Base-by-base conservation (phyloP, 1,140 invertebrate species). In the Drosophila gunungcola region DNA sequence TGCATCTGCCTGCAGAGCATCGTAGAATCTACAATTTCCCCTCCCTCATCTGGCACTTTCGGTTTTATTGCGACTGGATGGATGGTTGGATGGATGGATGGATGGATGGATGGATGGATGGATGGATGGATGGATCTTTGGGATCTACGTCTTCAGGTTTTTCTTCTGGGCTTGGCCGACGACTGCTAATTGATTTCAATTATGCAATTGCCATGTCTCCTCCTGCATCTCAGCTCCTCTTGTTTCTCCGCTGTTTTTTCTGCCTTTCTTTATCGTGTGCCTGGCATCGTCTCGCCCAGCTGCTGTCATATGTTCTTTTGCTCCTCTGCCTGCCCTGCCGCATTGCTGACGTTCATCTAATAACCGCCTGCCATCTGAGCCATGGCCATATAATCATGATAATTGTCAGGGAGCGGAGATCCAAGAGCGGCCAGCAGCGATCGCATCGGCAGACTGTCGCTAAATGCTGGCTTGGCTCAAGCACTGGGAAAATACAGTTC, bases 121-220 rank as follows among this genome's bases (percentile, higher is more conserved):
- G 16, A 21, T 39, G 11, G 48, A 13, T 25, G 21, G 29, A 6
- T 41, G 36, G 16, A 46, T 21, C 48, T 38, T 12, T n/a, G 29
- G 25, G 10, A 45, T 64, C 29, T 16, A 12, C 10, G 43, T 38
- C 12, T 51, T 51, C 42, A 36, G 56, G 21, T 72, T 29, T 34
- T 45, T 54, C 49, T 58, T 32, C 58, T 43, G 63, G 64, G 56
- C 74, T 78, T 55, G 56, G 55, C 51, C 63, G 52, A 85, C 62
- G 72, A 21, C 39, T 79, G 67, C 68, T 88, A 88, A 88, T 88
- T 88, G 80, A 84, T 88, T 88, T 88, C 80, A 88, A 89, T 88
- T 88, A 88, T 88, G 84, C 83, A 88, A 88, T 88, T 88, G 83
- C 63, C 43, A 58, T 62, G 73, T 73, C 65, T 75, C 49, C 11